Base-by-base conservation (phyloP, 1,140 invertebrate species). In the Caerostris darwini region DNA sequence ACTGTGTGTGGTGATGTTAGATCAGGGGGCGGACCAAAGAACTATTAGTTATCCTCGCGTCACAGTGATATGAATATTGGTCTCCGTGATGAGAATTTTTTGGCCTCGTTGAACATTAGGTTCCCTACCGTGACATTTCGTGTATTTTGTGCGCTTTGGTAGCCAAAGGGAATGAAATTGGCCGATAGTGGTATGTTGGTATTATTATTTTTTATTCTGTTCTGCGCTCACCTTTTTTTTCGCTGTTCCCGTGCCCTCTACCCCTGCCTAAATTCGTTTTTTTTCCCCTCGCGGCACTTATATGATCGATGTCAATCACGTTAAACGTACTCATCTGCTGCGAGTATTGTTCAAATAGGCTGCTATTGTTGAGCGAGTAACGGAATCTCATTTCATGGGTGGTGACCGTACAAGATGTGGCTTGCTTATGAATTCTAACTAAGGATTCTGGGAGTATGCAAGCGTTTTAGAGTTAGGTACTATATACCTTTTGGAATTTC, bases 21-120 rank as follows among this genome's bases (percentile, higher is more conserved):
- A 64, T 92, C 90, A n/a, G 77, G 87, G 83, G 92, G 92, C 92
- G 92, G 64, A 50, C 34, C 92, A 12, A 59, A 61, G 67, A 53
- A 94, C 92, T 94, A 94, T 94, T 94, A 94, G 92, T 94, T 94
- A 94, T 94, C 92, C 92, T 53, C 34, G 92, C 92, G 92, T 94
- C 86, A 94, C 92, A 94, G 67, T 94, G 67, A 94, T 94, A 94
- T 94, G 92, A 94, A 94, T 94, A 94, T 94, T 94, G 92, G 92
- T 88, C 85, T 94, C 85, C 92, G 92, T 94, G 92, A 94, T 53
- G 56, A 19, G 92, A 94, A 94, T 94, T 94, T 94, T 88, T 94
- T 94, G 58, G 92, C 56, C 92, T 82, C 92, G 86, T 89, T 94
- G 92, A 94, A 89, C 92, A 94, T 94, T 94, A 94, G 85, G 58